Evolutionary conservation across 2,797 vertebrate genomes (phyloP).

Genomic region (Trematocara caparti): DNA sequence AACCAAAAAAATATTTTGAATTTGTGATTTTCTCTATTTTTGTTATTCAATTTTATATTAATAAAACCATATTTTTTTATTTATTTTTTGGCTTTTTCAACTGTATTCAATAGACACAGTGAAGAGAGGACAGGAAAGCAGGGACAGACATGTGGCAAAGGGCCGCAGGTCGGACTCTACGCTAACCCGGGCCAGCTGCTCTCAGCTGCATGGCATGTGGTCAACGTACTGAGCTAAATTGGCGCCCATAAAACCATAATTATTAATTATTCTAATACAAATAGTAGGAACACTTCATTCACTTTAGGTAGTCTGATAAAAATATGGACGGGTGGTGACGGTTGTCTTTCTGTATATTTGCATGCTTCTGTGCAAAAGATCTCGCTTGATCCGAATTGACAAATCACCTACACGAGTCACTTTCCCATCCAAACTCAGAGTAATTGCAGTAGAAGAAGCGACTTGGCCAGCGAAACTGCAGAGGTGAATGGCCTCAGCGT

Average conservation of each 20-base stretch:
- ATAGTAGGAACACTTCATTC: neutral
- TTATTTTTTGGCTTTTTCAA: neutral
- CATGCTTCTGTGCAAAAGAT: neutral
- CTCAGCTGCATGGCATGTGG: neutral
- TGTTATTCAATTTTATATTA: neutral
- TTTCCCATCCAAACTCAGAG: neutral
- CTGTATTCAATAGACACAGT: neutral
- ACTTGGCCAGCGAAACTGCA: constrained; percentile 22
- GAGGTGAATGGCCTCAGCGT: constrained; percentile 24
- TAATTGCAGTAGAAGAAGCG: constrained; percentile 29
- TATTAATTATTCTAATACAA: neutral
- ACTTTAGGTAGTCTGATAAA: neutral
- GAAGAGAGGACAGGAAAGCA: neutral
- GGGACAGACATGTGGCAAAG: neutral
- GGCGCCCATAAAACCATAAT: rapidly evolving
- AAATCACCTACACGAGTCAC: constrained; percentile 9
- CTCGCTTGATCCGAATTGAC: constrained; percentile 26
- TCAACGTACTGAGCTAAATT: neutral
- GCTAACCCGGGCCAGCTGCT: neutral
- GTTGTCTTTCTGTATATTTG: neutral
- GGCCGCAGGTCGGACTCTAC: rapidly evolving
- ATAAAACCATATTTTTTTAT: neutral
- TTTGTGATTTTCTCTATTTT: neutral
- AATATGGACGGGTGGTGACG: neutral
- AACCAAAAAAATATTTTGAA: too few species aligned